These are phyloP conservation scores for Lates japonicus DNA, from an alignment of 2,797 vertebrate genomes.

Conservation along the genomic window DNA sequence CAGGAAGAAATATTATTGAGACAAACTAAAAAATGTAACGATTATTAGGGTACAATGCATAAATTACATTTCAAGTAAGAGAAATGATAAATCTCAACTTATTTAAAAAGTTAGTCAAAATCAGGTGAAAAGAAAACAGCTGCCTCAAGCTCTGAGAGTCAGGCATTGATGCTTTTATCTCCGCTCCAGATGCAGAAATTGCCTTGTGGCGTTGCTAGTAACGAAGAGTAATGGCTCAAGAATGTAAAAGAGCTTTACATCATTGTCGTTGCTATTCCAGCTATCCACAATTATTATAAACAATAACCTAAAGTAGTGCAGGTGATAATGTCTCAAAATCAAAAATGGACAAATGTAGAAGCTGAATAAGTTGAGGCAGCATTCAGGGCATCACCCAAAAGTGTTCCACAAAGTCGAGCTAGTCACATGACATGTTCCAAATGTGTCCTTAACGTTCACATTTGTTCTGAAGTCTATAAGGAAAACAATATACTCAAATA, in stretches of 20 bases:
- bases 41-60: slow-evolving; percentile 23
- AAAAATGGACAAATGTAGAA: slow-evolving; percentile 15
- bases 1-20: slow-evolving; percentile 1
- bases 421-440: background rate
- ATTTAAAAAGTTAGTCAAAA: background rate
- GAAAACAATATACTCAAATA: background rate
- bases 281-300: slow-evolving; percentile 26
- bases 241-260: slow-evolving; percentile 48
- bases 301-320: slow-evolving; percentile 25
- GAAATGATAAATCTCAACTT: slow-evolving; percentile 22
- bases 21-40: background rate
- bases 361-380: background rate
- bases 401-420: background rate
- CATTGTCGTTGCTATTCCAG: slow-evolving; percentile 52
- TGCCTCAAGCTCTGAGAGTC: slow-evolving; percentile 38
- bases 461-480: background rate
- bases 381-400: background rate
- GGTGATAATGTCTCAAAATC: slow-evolving; percentile 13
- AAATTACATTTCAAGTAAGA: slow-evolving; percentile 28
- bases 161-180: slow-evolving; percentile 60
- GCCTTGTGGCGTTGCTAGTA: slow-evolving; percentile 28
- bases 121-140: slow-evolving; percentile 19
- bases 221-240: slow-evolving; percentile 44
- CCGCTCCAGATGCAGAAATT: slow-evolving; percentile 48
- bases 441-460: background rate